A percentile compares a stretch with the other conserved stretches of the same genome.
Evolutionary conservation across 2,888 invertebrate species (phyloP).

Genomic region (Agelastica alni): DNA sequence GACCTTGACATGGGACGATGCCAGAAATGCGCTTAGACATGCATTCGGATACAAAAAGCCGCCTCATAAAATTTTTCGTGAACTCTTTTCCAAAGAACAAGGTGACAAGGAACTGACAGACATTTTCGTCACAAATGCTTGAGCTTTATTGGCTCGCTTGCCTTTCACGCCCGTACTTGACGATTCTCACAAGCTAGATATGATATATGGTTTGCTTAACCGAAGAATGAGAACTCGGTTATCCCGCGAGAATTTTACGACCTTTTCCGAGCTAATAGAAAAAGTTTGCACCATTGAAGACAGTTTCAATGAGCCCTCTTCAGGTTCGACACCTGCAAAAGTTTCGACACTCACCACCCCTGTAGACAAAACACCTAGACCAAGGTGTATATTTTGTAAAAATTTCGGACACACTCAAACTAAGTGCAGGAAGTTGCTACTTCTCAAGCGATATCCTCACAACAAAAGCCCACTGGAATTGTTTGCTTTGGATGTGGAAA

Average conservation of each 20-base stretch:
- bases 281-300: conserved; percentile 15
- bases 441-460: conserved; percentile 2
- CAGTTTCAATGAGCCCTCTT: too few species aligned
- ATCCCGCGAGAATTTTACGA: neutral
- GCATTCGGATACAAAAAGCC: conserved; percentile 27
- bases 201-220: conserved; percentile 10
- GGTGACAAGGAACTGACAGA: conserved; percentile 3
- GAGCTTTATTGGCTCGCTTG: conserved; percentile 10
- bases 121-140: conserved; percentile 11
- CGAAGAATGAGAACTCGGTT: conserved; percentile 7
- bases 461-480: too few species aligned
- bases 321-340: too few species aligned
- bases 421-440: conserved; percentile 12
- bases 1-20: conserved; percentile 26
- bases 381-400: conserved; percentile 9
- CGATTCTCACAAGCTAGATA: conserved; percentile 9
- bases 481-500: conserved; percentile 17
- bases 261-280: conserved; percentile 8
- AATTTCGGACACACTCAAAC: conserved; percentile 20
- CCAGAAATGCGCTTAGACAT: conserved; percentile 25
- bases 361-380: too few species aligned
- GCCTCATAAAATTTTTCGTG: conserved; percentile 13
- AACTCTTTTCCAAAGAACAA: conserved; percentile 14
- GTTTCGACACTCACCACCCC: too few species aligned
- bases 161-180: conserved; percentile 8